phyloP scores from a whole-genome alignment of 2,797 vertebrate genomes.

The Alosa sapidissima region DNA sequence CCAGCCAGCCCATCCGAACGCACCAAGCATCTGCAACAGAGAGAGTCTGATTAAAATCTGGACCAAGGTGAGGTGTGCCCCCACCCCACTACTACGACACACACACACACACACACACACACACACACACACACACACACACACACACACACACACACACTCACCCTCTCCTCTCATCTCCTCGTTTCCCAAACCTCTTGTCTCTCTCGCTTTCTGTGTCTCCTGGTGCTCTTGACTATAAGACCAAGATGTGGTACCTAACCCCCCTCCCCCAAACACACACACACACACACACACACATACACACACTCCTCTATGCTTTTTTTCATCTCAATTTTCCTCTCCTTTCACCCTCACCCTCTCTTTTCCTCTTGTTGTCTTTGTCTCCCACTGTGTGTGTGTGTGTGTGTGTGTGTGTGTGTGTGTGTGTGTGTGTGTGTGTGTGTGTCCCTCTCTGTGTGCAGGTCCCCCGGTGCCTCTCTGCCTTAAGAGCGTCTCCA shows the following conservation, averaged over 20 bases:
- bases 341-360: background rate
- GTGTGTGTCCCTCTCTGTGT: too few relatives aligned
- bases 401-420: too few relatives aligned
- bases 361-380: background rate
- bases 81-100: background rate
- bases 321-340: slow-evolving; percentile 4
- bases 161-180: too few relatives aligned
- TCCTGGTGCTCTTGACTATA: too few relatives aligned
- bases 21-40: background rate
- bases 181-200: too few relatives aligned
- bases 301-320: background rate
- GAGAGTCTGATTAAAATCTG: slow-evolving; percentile 29
- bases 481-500: slow-evolving; percentile 16
- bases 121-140: background rate
- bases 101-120: background rate
- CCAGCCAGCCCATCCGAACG: slow-evolving; percentile 17
- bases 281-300: background rate
- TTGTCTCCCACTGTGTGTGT: background rate
- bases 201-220: too few relatives aligned
- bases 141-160: background rate
- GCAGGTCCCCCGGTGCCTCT: background rate
- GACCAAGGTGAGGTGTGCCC: background rate
- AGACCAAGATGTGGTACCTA: background rate
- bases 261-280: background rate
- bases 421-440: too few relatives aligned